Conservation (phyloP, 2,797 vertebrate species). For the Distichodus sexfasciatus region DNA sequence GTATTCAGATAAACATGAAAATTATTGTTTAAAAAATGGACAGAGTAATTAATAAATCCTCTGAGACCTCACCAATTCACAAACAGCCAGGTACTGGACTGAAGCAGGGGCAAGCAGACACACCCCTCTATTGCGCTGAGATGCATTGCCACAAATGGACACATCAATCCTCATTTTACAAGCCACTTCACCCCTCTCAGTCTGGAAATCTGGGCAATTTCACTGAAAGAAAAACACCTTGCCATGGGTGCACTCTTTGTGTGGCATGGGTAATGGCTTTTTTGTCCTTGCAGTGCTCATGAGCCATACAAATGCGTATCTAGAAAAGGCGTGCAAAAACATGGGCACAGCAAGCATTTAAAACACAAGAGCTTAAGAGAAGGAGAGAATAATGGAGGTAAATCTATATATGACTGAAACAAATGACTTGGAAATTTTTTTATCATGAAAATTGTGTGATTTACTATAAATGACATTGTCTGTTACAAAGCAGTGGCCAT, state of each 20-base stretch:
- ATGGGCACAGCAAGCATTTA: neutral
- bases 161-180: constrained; percentile 81
- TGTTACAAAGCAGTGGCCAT: no score
- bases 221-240: constrained; percentile 51
- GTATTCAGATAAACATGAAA: no score
- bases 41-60: constrained; percentile 13
- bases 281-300: constrained; percentile 48
- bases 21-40: no score
- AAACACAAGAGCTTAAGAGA: neutral
- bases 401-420: constrained; percentile 39
- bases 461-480: no score
- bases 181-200: constrained; percentile 66
- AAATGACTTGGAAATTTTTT: neutral
- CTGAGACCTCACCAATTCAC: constrained; percentile 25
- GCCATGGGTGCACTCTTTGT: constrained; percentile 46
- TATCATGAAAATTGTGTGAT: neutral
- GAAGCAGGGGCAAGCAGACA: constrained; percentile 20
- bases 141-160: constrained; percentile 75
- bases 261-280: constrained; percentile 47
- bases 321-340: constrained; percentile 2
- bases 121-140: constrained; percentile 48
- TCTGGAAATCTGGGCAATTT: constrained; percentile 54
- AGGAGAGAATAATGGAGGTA: neutral
- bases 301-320: constrained; percentile 37
- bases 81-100: constrained; percentile 8